Conservation (phyloP, 2,797 vertebrate genomes). For the Enteromius argenteus region DNA sequence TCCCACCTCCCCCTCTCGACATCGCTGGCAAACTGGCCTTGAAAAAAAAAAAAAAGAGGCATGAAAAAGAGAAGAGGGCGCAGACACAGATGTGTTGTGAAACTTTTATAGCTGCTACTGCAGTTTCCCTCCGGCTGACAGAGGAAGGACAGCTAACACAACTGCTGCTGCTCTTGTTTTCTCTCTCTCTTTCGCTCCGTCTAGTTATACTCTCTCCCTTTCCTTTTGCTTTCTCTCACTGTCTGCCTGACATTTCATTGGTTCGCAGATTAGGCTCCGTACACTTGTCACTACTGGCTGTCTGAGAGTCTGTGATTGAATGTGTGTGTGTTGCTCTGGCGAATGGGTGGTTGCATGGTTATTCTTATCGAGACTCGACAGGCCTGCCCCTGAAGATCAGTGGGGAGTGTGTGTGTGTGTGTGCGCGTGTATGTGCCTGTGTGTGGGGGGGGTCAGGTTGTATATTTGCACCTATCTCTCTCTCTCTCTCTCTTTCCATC, state of each 20-base stretch:
- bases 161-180: constrained; percentile 55
- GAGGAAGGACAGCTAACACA: constrained; percentile 63
- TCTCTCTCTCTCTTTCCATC: constrained; percentile 3
- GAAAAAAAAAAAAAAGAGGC: constrained; percentile 43
- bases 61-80: constrained; percentile 40
- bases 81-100: constrained; percentile 70
- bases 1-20: constrained; percentile 45
- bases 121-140: constrained; percentile 70
- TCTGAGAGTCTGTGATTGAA: constrained; percentile 58
- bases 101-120: constrained; percentile 80
- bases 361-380: constrained; percentile 82
- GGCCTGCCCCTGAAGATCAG: constrained; percentile 74
- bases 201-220: constrained; percentile 46
- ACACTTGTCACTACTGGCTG: constrained; percentile 74
- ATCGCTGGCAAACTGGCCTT: constrained; percentile 70
- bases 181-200: constrained; percentile 60
- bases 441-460: neutral
- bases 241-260: constrained; percentile 67
- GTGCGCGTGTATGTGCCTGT: neutral
- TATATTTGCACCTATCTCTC: constrained; percentile 41
- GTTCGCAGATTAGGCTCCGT: constrained; percentile 74
- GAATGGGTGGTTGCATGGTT: constrained; percentile 63
- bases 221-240: constrained; percentile 60
- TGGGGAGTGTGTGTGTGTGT: constrained; percentile 12
- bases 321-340: constrained; percentile 56